Percentiles rank a stretch among this genome's conserved stretches.
Conservation (phyloP, 2,888 invertebrate genomes). For the Aporophyla nigra region DNA sequence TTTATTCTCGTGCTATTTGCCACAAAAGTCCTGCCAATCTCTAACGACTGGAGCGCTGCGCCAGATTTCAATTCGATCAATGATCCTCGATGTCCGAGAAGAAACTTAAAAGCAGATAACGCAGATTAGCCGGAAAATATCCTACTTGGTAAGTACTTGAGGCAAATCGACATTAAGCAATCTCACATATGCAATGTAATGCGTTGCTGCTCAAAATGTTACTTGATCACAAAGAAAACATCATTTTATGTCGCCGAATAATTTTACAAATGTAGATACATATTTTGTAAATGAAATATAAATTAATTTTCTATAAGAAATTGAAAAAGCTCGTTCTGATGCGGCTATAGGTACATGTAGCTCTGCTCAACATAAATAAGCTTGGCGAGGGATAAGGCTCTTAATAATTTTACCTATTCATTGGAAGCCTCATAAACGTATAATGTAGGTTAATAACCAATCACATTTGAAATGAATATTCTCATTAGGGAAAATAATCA, state of each 20-base stretch:
- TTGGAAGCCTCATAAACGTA: not conserved
- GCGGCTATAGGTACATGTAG: not conserved
- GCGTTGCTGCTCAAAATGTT: not conserved
- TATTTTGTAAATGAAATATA: not conserved
- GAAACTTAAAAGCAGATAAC: not conserved
- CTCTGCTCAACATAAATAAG: not conserved
- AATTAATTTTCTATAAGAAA: not conserved
- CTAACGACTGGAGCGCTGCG: not conserved
- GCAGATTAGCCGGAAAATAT: not conserved
- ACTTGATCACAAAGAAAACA: not conserved
- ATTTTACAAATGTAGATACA: not conserved
- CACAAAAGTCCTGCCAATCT: not conserved
- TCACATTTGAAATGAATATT: not conserved
- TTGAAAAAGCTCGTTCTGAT: not conserved
- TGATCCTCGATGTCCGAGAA: constrained; percentile 1
- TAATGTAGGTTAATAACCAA: no score
- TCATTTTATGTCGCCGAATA: no score
- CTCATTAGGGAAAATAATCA: not conserved
- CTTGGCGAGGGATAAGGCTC: not conserved
- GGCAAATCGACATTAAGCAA: not conserved
- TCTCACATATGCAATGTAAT: not conserved
- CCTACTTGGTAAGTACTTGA: not conserved
- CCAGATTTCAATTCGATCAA: not conserved
- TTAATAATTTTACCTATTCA: not conserved
- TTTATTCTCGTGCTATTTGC: not conserved